These are phyloP conservation scores for Sinosuthora webbiana DNA, from an alignment of 2,113 vertebrate genomes.

Conservation along the genomic window DNA sequence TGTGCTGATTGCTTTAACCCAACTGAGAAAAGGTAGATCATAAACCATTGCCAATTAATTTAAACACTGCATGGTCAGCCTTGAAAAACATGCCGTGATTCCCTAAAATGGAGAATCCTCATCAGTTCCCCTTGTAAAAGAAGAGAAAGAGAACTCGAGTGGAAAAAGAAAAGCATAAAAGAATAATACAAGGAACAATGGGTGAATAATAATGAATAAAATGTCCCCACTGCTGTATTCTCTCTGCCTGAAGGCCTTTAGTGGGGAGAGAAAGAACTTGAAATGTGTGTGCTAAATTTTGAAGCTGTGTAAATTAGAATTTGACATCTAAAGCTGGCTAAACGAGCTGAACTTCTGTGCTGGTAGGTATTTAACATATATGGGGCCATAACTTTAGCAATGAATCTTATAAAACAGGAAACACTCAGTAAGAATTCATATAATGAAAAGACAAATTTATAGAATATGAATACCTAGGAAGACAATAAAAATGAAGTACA, in stretches of 20 bases:
- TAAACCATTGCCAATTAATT: constrained; percentile 52
- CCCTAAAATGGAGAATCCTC: constrained; percentile 1
- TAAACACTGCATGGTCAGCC: not conserved
- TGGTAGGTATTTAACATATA: constrained; percentile 20
- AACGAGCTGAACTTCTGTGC: not conserved
- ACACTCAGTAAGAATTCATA: not conserved
- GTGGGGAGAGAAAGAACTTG: not conserved
- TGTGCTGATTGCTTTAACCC: constrained; percentile 17
- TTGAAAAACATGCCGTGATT: not conserved
- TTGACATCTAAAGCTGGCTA: constrained; percentile 20
- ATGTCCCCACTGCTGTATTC: not conserved
- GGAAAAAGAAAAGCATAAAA: not conserved
- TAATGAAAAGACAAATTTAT: constrained; percentile 1
- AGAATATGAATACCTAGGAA: not conserved
- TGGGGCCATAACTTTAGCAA: not conserved
- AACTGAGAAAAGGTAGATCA: not conserved
- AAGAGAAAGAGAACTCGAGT: not conserved
- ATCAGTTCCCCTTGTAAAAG: constrained; percentile 6
- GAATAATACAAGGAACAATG: not conserved
- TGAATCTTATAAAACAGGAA: not conserved
- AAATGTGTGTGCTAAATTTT: not conserved
- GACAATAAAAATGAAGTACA: not conserved
- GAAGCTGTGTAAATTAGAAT: constrained; percentile 15
- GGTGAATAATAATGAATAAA: constrained; percentile 23
- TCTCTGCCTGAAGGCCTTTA: not conserved